Evolutionary conservation across 2,113 vertebrate genomes (phyloP).

Genomic region (Dasypus novemcinctus): DNA sequence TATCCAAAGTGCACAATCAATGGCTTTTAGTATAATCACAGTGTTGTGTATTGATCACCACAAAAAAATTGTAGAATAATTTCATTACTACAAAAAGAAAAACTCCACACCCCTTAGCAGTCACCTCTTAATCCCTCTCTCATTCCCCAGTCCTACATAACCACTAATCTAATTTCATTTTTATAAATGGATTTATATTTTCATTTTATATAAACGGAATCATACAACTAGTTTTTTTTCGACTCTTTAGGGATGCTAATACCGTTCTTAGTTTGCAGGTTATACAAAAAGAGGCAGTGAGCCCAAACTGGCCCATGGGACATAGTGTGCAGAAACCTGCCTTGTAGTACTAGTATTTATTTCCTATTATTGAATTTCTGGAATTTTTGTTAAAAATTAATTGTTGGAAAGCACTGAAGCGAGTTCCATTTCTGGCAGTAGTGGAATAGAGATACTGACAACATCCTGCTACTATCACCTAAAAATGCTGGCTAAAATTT

Average conservation of each 20-base stretch:
- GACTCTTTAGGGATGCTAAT: neutral
- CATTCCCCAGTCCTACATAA: too few relatives aligned
- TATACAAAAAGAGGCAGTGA: neutral
- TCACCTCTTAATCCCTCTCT: too few relatives aligned
- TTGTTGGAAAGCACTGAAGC: neutral
- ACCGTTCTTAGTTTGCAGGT: neutral
- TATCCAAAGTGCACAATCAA: too few relatives aligned
- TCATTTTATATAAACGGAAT: too few relatives aligned
- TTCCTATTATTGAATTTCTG: neutral
- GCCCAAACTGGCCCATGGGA: neutral
- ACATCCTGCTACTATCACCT: neutral
- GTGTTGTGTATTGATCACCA: too few relatives aligned
- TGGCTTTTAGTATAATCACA: too few relatives aligned
- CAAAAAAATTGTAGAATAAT: too few relatives aligned
- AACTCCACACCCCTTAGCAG: too few relatives aligned
- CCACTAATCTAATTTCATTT: too few relatives aligned
- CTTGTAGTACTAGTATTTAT: neutral
- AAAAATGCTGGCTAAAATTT: constrained; percentile 17
- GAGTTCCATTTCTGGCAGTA: neutral
- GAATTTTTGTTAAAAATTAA: neutral
- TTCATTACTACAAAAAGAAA: too few relatives aligned
- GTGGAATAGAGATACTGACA: neutral
- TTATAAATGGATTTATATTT: too few relatives aligned
- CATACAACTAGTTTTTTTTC: too few relatives aligned
- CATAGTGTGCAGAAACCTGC: neutral